Evolutionary conservation across 2,888 invertebrate genomes (phyloP).

Genomic region (Neoscelio sp.): DNA sequence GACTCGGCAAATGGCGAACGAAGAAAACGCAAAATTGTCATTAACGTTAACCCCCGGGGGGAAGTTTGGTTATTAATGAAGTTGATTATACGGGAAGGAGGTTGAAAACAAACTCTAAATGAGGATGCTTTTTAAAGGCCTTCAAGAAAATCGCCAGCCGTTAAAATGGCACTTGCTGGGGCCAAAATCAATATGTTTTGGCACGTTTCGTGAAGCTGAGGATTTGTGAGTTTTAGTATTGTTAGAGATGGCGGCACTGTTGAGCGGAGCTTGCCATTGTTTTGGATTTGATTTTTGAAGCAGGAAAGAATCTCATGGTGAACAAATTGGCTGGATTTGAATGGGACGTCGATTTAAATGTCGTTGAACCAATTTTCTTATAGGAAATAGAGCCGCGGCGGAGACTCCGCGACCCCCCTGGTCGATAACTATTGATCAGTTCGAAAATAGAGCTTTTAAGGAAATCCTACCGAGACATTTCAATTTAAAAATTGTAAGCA

Average conservation of each 20-base stretch:
- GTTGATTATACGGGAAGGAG: neutral
- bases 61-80: constrained; percentile 9
- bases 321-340: neutral
- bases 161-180: constrained; percentile 28
- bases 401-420: neutral
- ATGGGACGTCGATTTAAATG: constrained; percentile 20
- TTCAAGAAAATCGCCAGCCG: no score
- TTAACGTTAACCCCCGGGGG: neutral
- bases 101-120: neutral
- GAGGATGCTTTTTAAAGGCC: neutral
- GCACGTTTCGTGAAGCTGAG: constrained; percentile 35
- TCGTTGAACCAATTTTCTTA: constrained; percentile 35
- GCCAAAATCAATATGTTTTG: constrained; percentile 52
- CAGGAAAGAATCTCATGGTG: no score
- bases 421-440: constrained; percentile 34
- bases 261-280: constrained; percentile 1
- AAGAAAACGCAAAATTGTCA: constrained; percentile 27
- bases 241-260: constrained; percentile 34
- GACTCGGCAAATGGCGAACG: constrained; percentile 18
- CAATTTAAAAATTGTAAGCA: neutral
- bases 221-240: neutral
- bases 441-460: constrained; percentile 15
- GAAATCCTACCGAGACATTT: constrained; percentile 8
- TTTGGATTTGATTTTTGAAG: constrained; percentile 35
- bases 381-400: neutral